Conservation (phyloP, 2,888 invertebrate species). For the Sesia apiformis region DNA sequence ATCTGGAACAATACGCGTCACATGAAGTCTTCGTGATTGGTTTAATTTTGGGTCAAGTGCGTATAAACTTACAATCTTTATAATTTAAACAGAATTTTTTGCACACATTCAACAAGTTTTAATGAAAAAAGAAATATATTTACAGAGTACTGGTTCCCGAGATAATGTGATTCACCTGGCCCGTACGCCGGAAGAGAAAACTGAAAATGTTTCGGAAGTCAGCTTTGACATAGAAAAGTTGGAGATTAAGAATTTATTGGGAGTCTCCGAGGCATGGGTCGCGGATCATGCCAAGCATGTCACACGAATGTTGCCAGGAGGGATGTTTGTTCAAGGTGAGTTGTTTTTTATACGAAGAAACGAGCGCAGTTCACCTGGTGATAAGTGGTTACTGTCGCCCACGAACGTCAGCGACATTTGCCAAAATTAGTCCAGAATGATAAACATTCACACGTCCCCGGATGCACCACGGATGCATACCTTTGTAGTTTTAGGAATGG, state of each 20-base stretch:
- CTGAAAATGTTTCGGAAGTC: slow-evolving; percentile 38
- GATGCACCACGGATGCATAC: too few relatives aligned
- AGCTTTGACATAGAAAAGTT: slow-evolving; percentile 40
- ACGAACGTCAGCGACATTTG: too few relatives aligned
- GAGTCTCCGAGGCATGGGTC: slow-evolving; percentile 80
- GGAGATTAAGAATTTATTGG: slow-evolving; percentile 60
- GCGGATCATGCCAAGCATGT: slow-evolving; percentile 90
- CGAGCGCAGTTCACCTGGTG: too few relatives aligned
- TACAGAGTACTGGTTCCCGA: slow-evolving; percentile 76
- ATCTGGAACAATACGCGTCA: slow-evolving; percentile 78
- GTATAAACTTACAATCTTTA: slow-evolving; percentile 7
- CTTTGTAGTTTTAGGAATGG: too few relatives aligned
- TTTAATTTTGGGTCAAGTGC: slow-evolving; percentile 87
- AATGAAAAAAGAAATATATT: neutral
- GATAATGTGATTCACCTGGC: slow-evolving; percentile 88
- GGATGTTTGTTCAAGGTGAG: slow-evolving; percentile 85
- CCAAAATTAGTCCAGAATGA: too few relatives aligned
- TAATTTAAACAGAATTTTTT: neutral
- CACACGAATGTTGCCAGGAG: slow-evolving; percentile 92
- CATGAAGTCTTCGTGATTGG: slow-evolving; percentile 80
- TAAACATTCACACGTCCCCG: too few relatives aligned
- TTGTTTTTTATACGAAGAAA: too few relatives aligned
- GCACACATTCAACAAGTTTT: neutral
- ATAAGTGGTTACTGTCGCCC: too few relatives aligned
- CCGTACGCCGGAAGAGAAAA: slow-evolving; percentile 79